Conservation (phyloP, 2,797 vertebrate genomes). For the Gallirallus australis region DNA sequence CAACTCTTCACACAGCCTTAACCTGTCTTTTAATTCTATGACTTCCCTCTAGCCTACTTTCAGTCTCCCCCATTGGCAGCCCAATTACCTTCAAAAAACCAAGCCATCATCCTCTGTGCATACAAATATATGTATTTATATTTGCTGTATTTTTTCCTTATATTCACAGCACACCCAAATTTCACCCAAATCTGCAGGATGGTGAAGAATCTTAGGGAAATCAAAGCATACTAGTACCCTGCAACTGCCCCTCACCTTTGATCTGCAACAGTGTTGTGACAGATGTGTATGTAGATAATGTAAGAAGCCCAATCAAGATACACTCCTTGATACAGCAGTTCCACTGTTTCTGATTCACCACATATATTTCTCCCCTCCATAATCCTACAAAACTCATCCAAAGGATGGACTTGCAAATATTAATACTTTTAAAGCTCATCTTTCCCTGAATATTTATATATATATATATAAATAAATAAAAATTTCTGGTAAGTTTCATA, state of each 20-base stretch:
- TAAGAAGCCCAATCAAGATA: background rate
- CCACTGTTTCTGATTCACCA: background rate
- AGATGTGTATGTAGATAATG: background rate
- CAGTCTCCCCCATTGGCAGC: background rate
- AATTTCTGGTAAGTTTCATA: background rate
- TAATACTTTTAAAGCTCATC: background rate
- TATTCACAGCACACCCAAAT: background rate
- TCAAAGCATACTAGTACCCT: background rate
- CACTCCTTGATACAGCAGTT: background rate
- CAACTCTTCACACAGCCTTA: background rate
- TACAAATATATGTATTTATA: accelerated
- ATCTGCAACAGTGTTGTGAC: background rate
- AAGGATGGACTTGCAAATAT: background rate
- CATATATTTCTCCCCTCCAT: background rate
- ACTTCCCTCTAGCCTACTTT: background rate
- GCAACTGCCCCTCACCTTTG: background rate
- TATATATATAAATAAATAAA: too few relatives aligned
- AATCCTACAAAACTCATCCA: background rate
- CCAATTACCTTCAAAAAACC: background rate
- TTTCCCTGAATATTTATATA: too few relatives aligned
- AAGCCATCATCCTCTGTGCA: background rate
- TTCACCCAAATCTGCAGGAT: background rate
- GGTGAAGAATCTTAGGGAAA: background rate
- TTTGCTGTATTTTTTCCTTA: background rate
- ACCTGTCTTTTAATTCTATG: background rate